Evolutionary conservation across 2,113 vertebrate genomes (phyloP).

Genomic region (Cathartes aura): DNA sequence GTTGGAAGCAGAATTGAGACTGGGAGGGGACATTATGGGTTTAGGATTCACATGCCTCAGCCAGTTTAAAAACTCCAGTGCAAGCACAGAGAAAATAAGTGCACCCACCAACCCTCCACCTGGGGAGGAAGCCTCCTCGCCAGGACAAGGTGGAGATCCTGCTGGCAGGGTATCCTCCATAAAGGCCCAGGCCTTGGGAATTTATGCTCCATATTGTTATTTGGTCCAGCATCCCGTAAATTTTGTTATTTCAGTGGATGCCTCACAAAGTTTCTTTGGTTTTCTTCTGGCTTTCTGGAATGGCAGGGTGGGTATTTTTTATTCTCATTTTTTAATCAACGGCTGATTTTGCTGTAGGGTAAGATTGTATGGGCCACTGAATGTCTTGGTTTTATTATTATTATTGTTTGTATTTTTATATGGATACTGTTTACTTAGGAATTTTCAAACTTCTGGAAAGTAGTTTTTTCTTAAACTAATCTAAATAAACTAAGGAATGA

Average conservation of each 20-base stretch:
- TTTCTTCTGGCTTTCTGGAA: neutral
- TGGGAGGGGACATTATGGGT: neutral
- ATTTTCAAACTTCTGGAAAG: neutral
- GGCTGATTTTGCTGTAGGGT: neutral
- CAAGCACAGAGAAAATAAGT: neutral
- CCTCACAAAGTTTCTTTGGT: neutral
- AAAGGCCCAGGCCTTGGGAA: neutral
- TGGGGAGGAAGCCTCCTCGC: accelerated
- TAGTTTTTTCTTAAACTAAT: neutral
- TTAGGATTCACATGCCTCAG: neutral
- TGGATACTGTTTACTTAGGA: neutral
- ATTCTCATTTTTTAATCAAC: neutral
- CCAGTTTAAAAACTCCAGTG: neutral
- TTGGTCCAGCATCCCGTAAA: neutral
- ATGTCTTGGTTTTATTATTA: neutral
- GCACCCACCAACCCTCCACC: neutral
- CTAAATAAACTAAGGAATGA: constrained; percentile 25
- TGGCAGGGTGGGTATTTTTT: neutral
- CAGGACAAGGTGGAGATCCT: neutral
- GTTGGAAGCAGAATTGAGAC: neutral
- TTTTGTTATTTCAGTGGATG: neutral
- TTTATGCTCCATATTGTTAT: neutral
- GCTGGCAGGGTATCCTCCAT: neutral
- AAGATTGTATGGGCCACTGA: neutral
- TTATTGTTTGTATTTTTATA: constrained; percentile 36